Base-by-base conservation (phyloP, 2,113 vertebrate species). In the Sylvietta virens region DNA sequence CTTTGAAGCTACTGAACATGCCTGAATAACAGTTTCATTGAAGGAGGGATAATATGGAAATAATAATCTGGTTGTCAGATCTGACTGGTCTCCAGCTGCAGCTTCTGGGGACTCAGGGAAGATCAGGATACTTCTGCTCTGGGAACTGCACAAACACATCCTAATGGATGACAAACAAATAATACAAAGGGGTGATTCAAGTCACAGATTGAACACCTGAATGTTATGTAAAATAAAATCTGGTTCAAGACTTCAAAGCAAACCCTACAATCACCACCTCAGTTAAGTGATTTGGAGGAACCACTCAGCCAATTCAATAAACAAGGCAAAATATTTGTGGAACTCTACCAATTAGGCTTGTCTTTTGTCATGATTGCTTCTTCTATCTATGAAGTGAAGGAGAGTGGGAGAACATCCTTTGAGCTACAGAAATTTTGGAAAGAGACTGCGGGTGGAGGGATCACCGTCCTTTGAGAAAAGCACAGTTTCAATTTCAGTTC, bases 251-350 rank as follows among this genome's bases (percentile, higher is more conserved):
- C 47, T 77, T 62, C 47, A 35, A 66, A 86, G 35, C 16, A 61
- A 53, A 42, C 13, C 7, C 60, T 79, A 18, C 0, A 0, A 26
- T 58, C 30, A 58, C 22, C 21, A 13, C 11, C 71, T 54, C 0
- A 2, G 8, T 62, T 16, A 20, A 50, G 15, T 24, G 30, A 70
- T 66, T 70, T 47, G 19, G 33, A 74, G 20, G 30, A 90, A n/a
- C 19, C 31, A 48, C 7, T 58, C 35, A 65, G 35, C 3, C 39
- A 80, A 39, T 28, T 50, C 54, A 51, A 16, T 58, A 86, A 90
- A 70, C 5, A 23, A 70, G 26, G 35, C 16, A 83, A 85, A 93
- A 37, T 23, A 28, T 39, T 31, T 69, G 33, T 31, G 40, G 65
- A 88, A 73, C 50, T 45, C 33, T 62, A 42, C 22, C 45, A 64